A percentile compares a stretch with the other conserved stretches of the same genome.
phyloP scores from a whole-genome alignment of 2,888 invertebrate genomes.

The Mythimna pallens region DNA sequence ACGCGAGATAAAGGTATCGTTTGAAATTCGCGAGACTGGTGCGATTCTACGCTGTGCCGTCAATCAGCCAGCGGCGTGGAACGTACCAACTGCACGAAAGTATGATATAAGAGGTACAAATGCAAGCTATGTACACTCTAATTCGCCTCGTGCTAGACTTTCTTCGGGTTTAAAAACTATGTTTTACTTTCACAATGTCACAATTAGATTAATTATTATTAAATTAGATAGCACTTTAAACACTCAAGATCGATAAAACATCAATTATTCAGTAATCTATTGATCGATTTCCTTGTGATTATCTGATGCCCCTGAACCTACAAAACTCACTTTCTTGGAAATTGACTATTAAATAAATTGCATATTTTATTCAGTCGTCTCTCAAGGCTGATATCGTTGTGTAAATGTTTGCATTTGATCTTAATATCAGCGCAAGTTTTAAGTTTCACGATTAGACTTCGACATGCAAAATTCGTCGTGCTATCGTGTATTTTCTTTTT shows the following conservation, averaged over 20 bases:
- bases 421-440: neutral
- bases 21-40: conserved; percentile 44
- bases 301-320: conserved; percentile 36
- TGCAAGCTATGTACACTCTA: conserved; percentile 36
- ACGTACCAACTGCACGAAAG: conserved; percentile 53
- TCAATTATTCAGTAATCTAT: conserved; percentile 30
- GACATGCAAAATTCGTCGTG: neutral
- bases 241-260: conserved; percentile 24
- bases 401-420: conserved; percentile 4
- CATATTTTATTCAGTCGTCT: conserved; percentile 26
- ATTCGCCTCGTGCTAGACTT: conserved; percentile 35
- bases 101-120: conserved; percentile 59
- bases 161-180: conserved; percentile 23
- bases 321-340: conserved; percentile 38
- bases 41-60: conserved; percentile 41
- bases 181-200: conserved; percentile 31
- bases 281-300: conserved; percentile 26
- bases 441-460: conserved; percentile 2
- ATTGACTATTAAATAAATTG: conserved; percentile 15
- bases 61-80: conserved; percentile 59
- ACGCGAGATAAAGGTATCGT: conserved; percentile 46
- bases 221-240: conserved; percentile 2
- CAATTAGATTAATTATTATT: neutral
- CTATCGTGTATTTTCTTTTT: neutral
- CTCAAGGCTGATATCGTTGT: neutral